Evolutionary conservation across 2,888 invertebrate genomes (phyloP).

Genomic region (Cerastoderma edule): DNA sequence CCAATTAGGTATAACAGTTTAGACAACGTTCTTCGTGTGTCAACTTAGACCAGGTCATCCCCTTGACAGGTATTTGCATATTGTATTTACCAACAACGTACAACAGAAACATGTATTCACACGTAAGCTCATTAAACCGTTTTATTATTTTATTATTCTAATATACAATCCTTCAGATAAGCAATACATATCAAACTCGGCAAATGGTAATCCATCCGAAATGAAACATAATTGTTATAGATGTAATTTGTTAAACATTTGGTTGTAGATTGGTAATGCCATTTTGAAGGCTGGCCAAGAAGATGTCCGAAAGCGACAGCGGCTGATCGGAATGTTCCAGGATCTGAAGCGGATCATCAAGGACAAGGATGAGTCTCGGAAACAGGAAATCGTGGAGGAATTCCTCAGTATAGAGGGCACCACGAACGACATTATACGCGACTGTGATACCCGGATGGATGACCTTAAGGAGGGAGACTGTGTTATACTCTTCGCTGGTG

Average conservation of each 20-base stretch:
- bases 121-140: too few relatives aligned
- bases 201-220: too few relatives aligned
- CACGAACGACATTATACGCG: constrained; percentile 31
- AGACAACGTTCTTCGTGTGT: too few relatives aligned
- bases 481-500: constrained; percentile 57
- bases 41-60: too few relatives aligned
- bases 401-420: constrained; percentile 48
- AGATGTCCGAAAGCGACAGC: constrained; percentile 51
- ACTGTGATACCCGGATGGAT: constrained; percentile 40
- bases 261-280: constrained; percentile 49
- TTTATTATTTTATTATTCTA: too few relatives aligned
- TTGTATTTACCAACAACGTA: too few relatives aligned
- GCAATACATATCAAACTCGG: too few relatives aligned
- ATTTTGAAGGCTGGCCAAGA: constrained; percentile 48
- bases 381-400: constrained; percentile 35
- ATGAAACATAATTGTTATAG: neutral
- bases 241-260: neutral
- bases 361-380: constrained; percentile 28
- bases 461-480: constrained; percentile 41
- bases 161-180: too few relatives aligned
- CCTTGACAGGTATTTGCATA: too few relatives aligned
- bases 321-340: constrained; percentile 51
- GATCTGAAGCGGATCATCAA: constrained; percentile 37
- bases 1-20: too few relatives aligned
- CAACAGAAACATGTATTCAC: too few relatives aligned